phyloP scores from a whole-genome alignment of 2,888 invertebrate species.

The Melanotus villosus region DNA sequence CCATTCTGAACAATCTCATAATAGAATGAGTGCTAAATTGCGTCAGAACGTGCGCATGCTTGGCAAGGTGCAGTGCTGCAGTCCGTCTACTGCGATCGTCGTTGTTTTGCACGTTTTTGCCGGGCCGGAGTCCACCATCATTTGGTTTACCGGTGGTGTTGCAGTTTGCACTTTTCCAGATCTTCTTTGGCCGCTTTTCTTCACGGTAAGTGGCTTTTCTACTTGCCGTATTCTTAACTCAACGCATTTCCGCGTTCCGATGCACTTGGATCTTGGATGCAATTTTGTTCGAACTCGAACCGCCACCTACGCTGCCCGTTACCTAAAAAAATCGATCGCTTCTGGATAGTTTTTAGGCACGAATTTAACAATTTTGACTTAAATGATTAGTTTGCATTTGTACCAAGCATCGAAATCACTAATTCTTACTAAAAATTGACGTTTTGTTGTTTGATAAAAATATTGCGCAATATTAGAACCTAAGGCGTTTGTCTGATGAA shows the following conservation, averaged over 20 bases:
- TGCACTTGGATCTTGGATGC: background rate
- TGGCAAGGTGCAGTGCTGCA: constrained; percentile 57
- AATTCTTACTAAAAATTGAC: too few species aligned
- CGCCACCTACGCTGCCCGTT: background rate
- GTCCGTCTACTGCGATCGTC: constrained; percentile 48
- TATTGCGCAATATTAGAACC: too few species aligned
- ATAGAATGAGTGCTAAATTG: background rate
- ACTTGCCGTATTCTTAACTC: background rate
- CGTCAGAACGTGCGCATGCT: constrained; percentile 51
- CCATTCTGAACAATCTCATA: too few species aligned
- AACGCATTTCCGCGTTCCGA: too few species aligned
- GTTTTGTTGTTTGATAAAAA: too few species aligned
- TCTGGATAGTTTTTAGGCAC: too few species aligned
- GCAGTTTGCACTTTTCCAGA: constrained; percentile 43
- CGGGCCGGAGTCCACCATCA: constrained; percentile 25
- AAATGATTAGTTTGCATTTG: too few species aligned
- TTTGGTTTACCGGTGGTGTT: constrained; percentile 43
- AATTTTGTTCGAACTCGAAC: background rate
- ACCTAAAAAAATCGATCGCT: background rate
- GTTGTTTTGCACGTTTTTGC: constrained; percentile 39
- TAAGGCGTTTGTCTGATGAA: too few species aligned
- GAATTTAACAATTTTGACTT: too few species aligned
- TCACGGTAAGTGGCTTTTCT: constrained; percentile 19
- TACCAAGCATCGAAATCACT: too few species aligned
- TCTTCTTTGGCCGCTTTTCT: constrained; percentile 11